Evolutionary conservation across 1,140 invertebrate species (phyloP), one percentile per base, ranked within the genome.

Genomic region (Phymastichus coffea): DNA sequence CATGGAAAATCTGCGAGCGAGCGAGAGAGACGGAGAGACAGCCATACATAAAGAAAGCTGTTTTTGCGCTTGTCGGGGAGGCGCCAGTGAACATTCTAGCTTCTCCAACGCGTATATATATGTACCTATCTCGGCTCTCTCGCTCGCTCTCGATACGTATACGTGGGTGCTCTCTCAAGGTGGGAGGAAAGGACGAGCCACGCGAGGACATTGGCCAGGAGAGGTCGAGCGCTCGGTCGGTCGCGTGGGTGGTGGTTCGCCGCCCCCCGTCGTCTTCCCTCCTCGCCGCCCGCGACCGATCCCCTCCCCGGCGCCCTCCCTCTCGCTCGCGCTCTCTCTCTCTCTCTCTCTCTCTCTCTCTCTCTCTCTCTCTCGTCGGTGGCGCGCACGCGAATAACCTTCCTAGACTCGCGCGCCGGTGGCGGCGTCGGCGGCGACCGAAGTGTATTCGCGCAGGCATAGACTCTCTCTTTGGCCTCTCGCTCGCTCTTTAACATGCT

Each of bases 121-220:
- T n/a, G n/a, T n/a, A n/a, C n/a, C n/a, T n/a, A n/a, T n/a, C n/a
- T n/a, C n/a, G n/a, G n/a, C n/a, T n/a, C n/a, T n/a, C n/a, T n/a
- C n/a, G n/a, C n/a, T n/a, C n/a, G n/a, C n/a, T 10, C 9, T 41
- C 9, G 9, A 41, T 41, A 41, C 6, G 22, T 44, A 44, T 44
- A 44, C 22, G 22, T 44, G 7, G 10, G 37, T 40, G 15, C 4
- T 41, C 17, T 20, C 41, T 7, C 41, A 15, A 40, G 37, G n/a
- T n/a, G 7, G 15, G 37, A 28, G 48, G 9, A 40, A 46, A 60
- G 51, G 33, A 47, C 44, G 49, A 46, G 43, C 26, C 3, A 15
- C 22, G 41, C 23, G 51, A 48, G 52, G 58, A 61, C 41, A 47
- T 48, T 44, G 47, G 60, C 60, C 60, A 52, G 38, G 46, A 49